These are phyloP conservation scores for Drosophila erecta DNA, from an alignment of 1,140 invertebrate species.

Conservation along the genomic window DNA sequence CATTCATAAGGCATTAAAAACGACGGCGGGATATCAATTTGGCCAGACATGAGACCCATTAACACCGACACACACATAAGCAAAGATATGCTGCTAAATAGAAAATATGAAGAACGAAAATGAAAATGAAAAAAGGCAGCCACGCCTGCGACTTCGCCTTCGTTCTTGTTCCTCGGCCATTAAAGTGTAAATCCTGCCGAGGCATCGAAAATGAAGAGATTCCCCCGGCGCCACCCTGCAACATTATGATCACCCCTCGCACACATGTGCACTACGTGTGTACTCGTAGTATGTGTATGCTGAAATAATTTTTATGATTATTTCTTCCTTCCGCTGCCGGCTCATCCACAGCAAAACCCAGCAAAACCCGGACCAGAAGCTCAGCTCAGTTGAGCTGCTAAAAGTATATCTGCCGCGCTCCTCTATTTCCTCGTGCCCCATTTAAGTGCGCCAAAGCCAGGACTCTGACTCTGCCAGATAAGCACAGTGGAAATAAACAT, in stretches of 20 bases:
- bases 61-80: slow-evolving; percentile 30
- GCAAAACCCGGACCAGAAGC: slow-evolving; percentile 22
- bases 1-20: slow-evolving; percentile 66
- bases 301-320: slow-evolving; percentile 84
- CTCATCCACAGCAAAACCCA: slow-evolving; percentile 39
- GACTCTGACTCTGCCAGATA: slow-evolving; percentile 60
- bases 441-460: slow-evolving; percentile 55
- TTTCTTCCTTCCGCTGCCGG: slow-evolving; percentile 75
- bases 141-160: slow-evolving; percentile 19
- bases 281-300: slow-evolving; percentile 3
- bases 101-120: slow-evolving; percentile 77
- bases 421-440: slow-evolving; percentile 63
- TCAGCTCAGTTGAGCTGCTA: slow-evolving; percentile 43
- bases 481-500: slow-evolving; percentile 81
- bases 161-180: slow-evolving; percentile 38
- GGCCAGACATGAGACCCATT: slow-evolving; percentile 43
- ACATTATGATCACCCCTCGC: slow-evolving; percentile 73
- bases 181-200: slow-evolving; percentile 65
- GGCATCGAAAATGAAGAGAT: slow-evolving; percentile 74
- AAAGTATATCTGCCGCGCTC: slow-evolving; percentile 66
- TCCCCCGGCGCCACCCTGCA: slow-evolving; percentile 66
- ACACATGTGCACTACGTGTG: slow-evolving; percentile 26
- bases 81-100: slow-evolving; percentile 48
- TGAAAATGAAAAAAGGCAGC: slow-evolving; percentile 61
- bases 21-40: slow-evolving; percentile 73